Percentiles rank a stretch among this genome's conserved stretches.
Conservation (phyloP, 2,113 vertebrate genomes). For the Bujurquina vittata region DNA sequence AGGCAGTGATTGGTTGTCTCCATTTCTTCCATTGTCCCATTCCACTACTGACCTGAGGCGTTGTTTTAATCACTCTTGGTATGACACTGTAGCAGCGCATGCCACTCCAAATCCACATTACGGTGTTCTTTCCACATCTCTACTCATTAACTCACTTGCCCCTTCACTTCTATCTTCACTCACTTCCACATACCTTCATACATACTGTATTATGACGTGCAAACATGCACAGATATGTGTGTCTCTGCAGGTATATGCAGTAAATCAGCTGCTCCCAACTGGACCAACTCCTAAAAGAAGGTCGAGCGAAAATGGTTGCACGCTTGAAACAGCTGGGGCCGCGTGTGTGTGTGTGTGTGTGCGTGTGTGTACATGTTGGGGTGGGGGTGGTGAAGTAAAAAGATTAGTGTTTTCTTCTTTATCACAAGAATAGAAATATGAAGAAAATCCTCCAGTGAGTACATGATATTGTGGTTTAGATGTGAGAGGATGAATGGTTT, state of each 20-base stretch:
- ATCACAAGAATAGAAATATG: slow-evolving; percentile 7
- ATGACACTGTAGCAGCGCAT: slow-evolving; percentile 8
- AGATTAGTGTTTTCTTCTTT: background rate
- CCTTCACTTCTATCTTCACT: background rate
- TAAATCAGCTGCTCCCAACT: slow-evolving; percentile 50
- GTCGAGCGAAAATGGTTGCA: slow-evolving; percentile 32
- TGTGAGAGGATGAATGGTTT: background rate
- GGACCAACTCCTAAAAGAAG: slow-evolving; percentile 59
- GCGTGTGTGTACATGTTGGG: no score
- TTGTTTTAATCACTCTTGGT: slow-evolving; percentile 74
- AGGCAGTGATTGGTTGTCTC: slow-evolving; percentile 65
- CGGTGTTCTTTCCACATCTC: slow-evolving; percentile 7
- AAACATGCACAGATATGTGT: background rate
- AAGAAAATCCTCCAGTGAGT: background rate
- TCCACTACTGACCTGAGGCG: slow-evolving; percentile 62
- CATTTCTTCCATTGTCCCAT: slow-evolving; percentile 46
- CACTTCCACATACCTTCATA: slow-evolving; percentile 1
- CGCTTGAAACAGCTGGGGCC: slow-evolving; percentile 40
- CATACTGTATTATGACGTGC: background rate
- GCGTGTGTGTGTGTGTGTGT: background rate
- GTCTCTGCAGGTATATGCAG: slow-evolving; percentile 38
- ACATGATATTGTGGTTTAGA: background rate
- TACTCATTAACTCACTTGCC: slow-evolving; percentile 12
- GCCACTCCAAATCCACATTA: slow-evolving; percentile 15
- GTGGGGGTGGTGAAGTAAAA: background rate